Base-by-base conservation (phyloP, 2,113 vertebrate genomes). In the Rhabdornis inornatus region DNA sequence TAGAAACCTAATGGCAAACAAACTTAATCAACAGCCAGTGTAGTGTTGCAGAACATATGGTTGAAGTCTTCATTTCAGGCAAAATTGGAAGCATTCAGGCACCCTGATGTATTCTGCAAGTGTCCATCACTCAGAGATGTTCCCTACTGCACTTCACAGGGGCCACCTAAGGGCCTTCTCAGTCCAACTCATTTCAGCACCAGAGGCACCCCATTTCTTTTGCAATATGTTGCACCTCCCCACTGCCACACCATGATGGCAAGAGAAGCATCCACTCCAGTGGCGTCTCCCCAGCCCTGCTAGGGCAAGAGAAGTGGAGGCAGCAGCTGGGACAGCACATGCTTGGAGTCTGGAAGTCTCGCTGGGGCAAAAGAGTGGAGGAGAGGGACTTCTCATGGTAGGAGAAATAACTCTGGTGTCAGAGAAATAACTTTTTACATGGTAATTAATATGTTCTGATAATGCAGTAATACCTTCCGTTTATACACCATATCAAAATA, bases 11-110 rank as follows among this genome's bases (percentile, higher is more conserved):
- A 94, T 42, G 28, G 28, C 49, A 95, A 83, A 80, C 59, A 87
- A 66, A 78, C 28, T 86, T 95, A 95, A 94, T 90, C 89, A 94
- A 97, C 60, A 95, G 37, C 37, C 71, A 93, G 2, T 31, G 60
- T 53, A 87, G 72, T 53, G 40, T 93, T 87, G 47, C 49, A 65
- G 69, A 95, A 69, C 94, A 93, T 87, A 87, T 68, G 80, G 83
- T 2, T 50, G 49, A 93, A 92, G 14, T 17, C 45, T 89, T 77
- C 1, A 2, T 89, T 88, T 91, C 40, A 64, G 49, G 40, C 21
- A 68, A 81, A 90, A 88, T 0, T 28, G 42, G 75, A 77, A 90
- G 22, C 47, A 27, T 56, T 52, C 79, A 57, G 44, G 60, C 22
- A 75, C 31, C 23, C 39, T 88, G 42, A 55, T 0, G 0, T 59